phyloP scores from a whole-genome alignment of 2,888 invertebrate species.

The Andrena minutula region DNA sequence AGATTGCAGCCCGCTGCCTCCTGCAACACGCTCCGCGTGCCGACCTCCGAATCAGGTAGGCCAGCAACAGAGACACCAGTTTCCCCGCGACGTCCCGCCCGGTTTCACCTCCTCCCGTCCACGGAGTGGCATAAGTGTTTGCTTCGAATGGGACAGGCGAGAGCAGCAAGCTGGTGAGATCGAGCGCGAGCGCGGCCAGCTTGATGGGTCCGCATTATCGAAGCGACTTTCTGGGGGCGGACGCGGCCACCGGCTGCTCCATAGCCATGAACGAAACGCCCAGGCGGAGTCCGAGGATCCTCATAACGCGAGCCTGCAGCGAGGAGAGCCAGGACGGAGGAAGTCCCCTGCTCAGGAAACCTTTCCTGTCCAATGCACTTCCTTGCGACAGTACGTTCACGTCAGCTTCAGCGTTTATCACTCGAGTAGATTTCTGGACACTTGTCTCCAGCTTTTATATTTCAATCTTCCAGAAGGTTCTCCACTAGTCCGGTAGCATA shows the following conservation, averaged over 20 bases:
- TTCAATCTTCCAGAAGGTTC: neutral
- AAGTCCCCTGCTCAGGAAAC: slow-evolving; percentile 77
- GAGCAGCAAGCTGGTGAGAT: slow-evolving; percentile 80
- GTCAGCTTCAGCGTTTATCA: neutral
- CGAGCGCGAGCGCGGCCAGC: slow-evolving; percentile 87
- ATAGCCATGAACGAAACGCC: slow-evolving; percentile 74
- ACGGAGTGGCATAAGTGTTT: slow-evolving; percentile 1
- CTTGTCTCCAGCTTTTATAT: neutral
- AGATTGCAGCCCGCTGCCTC: slow-evolving; percentile 88
- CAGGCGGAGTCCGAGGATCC: slow-evolving; percentile 89
- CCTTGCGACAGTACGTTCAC: slow-evolving; percentile 78
- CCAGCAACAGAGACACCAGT: neutral
- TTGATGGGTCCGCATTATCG: slow-evolving; percentile 85
- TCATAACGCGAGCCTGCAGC: slow-evolving; percentile 91
- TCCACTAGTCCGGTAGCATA: too few relatives aligned
- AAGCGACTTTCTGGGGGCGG: slow-evolving; percentile 72
- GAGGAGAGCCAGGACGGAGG: slow-evolving; percentile 88
- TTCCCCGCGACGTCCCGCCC: neutral
- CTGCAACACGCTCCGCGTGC: slow-evolving; percentile 90
- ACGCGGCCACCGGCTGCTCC: slow-evolving; percentile 64
- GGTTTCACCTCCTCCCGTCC: neutral
- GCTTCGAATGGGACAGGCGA: slow-evolving; percentile 69
- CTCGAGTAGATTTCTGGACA: neutral
- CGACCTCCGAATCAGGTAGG: slow-evolving; percentile 84
- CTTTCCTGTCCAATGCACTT: slow-evolving; percentile 66